Conservation (phyloP, 2,113 vertebrate species). For the Anas platyrhynchos region DNA sequence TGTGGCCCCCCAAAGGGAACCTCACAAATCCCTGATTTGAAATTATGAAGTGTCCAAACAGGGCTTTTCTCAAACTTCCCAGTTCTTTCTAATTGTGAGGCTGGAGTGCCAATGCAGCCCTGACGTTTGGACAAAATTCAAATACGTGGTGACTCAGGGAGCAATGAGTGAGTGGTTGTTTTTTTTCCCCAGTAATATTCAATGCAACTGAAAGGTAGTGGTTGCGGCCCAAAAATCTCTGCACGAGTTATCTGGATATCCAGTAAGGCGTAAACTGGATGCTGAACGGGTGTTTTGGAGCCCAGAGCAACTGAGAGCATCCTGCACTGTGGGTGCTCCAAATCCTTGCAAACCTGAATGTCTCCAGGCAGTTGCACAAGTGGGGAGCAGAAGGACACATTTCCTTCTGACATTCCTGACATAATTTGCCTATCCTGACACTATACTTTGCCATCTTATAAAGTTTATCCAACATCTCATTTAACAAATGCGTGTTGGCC, state of each 20-base stretch:
- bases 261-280: neutral
- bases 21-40: accelerated
- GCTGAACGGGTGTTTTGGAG: neutral
- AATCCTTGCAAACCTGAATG: neutral
- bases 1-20: neutral
- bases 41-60: neutral
- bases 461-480: neutral
- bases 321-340: accelerated
- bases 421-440: neutral
- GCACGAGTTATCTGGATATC: neutral
- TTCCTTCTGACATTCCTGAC: neutral
- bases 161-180: neutral
- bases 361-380: neutral
- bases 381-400: neutral
- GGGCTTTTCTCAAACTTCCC: neutral
- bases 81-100: neutral
- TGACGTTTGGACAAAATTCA: neutral
- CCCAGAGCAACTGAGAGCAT: accelerated
- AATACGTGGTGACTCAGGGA: neutral
- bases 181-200: neutral
- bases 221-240: neutral
- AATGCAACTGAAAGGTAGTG: neutral
- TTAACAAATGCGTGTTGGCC: neutral
- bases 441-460: neutral
- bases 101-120: neutral